These are phyloP conservation scores for Chondrosia reniformis DNA, from an alignment of 37 sponge, comb jelly and placozoan species.

Conservation along the genomic window DNA sequence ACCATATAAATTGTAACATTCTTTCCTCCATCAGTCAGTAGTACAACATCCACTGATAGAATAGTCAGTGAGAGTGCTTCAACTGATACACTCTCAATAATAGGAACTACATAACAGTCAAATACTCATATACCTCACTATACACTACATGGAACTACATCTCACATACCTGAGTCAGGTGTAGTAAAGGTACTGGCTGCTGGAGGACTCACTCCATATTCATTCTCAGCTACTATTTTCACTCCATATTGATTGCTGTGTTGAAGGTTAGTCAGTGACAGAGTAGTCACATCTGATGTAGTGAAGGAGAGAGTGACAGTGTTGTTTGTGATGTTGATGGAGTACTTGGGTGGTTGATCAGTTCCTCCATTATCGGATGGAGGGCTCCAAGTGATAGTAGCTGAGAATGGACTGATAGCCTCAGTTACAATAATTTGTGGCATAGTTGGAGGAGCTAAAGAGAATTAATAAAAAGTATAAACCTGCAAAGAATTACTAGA, in stretches of 20 bases:
- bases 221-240: not conserved
- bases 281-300: not conserved
- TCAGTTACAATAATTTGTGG: too few relatives aligned
- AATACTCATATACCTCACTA: not conserved
- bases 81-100: slow-evolving; percentile 4
- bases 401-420: not conserved
- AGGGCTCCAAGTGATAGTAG: slow-evolving; percentile 15
- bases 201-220: not conserved
- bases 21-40: too few relatives aligned
- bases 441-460: too few relatives aligned
- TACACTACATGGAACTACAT: not conserved
- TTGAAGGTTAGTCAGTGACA: not conserved
- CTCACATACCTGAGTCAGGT: slow-evolving; percentile 2
- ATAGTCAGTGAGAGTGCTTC: not conserved
- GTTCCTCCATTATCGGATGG: slow-evolving; percentile 1
- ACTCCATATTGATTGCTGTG: not conserved
- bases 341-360: not conserved
- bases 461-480: too few relatives aligned
- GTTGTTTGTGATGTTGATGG: slow-evolving; percentile 1
- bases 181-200: not conserved
- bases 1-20: too few relatives aligned
- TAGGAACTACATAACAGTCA: not conserved
- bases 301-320: not conserved
- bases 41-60: not conserved
- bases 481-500: too few relatives aligned